Conservation (phyloP, 2,113 vertebrate genomes). For the Lethenteron camtschaticum region DNA sequence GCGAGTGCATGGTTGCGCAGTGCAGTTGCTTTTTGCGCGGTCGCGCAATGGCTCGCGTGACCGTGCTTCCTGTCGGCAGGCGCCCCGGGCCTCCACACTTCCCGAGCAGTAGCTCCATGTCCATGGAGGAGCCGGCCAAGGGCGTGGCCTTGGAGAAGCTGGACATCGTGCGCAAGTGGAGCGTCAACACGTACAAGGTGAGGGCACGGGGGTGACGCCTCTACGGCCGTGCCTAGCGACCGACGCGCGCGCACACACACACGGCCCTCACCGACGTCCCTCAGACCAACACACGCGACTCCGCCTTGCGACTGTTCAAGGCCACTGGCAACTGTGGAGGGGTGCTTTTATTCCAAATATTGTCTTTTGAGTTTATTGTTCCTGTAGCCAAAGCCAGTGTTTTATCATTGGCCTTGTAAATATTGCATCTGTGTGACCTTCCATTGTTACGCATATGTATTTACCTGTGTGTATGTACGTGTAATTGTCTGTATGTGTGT, state of each 20-base stretch:
- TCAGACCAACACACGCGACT: too few relatives aligned
- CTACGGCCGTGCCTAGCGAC: too few relatives aligned
- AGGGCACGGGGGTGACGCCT: too few relatives aligned
- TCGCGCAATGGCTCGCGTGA: background rate
- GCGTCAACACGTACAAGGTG: conserved; percentile 92
- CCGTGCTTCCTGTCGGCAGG: conserved; percentile 25
- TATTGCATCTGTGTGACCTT: too few relatives aligned
- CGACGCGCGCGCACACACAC: too few relatives aligned
- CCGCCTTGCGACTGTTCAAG: too few relatives aligned
- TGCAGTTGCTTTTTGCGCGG: background rate
- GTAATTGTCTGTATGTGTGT: background rate
- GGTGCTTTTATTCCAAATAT: too few relatives aligned
- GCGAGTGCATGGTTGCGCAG: background rate
- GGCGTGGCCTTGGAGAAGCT: conserved; percentile 83
- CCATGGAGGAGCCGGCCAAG: conserved; percentile 36
- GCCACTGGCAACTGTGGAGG: too few relatives aligned
- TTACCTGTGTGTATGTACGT: background rate
- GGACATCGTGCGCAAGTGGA: conserved; percentile 75
- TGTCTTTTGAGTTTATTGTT: too few relatives aligned
- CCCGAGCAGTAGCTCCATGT: conserved; percentile 28
- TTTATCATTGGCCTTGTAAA: too few relatives aligned
- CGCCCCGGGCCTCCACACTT: conserved; percentile 38
- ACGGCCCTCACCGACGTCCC: too few relatives aligned
- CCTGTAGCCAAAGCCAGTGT: too few relatives aligned
- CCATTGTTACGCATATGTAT: background rate